Conservation (phyloP, 2,113 vertebrate genomes). For the Prochilodus magdalenae region DNA sequence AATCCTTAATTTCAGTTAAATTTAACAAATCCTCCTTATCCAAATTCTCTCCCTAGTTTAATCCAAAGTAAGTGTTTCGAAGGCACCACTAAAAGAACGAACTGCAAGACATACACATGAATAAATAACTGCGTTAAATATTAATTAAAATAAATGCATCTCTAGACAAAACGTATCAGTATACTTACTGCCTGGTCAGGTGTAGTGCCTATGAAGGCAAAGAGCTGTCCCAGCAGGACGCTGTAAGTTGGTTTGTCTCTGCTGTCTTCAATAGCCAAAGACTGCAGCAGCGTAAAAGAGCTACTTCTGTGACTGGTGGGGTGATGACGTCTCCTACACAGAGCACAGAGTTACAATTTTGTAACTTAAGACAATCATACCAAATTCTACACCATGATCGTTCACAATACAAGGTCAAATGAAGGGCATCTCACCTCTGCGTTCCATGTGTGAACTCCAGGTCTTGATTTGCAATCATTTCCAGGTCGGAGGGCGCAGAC, state of each 20-base stretch:
- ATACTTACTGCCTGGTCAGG: conserved; percentile 91
- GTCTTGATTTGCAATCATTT: conserved; percentile 97
- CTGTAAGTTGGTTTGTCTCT: conserved; percentile 95
- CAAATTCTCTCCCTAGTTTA: too few species aligned
- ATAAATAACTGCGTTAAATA: too few species aligned
- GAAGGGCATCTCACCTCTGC: conserved; percentile 83
- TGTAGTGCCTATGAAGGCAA: conserved; percentile 96
- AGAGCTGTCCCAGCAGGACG: conserved; percentile 93
- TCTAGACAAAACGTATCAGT: background rate
- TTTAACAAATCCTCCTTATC: too few species aligned
- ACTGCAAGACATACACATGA: too few species aligned
- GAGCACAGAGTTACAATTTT: too few species aligned
- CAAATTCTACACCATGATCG: too few species aligned
- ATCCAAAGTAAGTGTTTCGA: too few species aligned
- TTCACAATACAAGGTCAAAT: too few species aligned
- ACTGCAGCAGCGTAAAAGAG: conserved; percentile 96
- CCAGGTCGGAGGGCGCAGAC: conserved; percentile 96
- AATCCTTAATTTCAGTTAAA: too few species aligned
- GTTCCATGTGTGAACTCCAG: conserved; percentile 90
- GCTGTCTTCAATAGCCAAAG: conserved; percentile 90
- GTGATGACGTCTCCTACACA: conserved; percentile 83
- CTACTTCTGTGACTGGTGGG: conserved; percentile 93
- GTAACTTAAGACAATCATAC: background rate
- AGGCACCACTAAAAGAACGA: too few species aligned
- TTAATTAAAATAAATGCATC: background rate